Percentiles rank a stretch among this genome's conserved stretches.
Conservation (phyloP, 2,113 vertebrate genomes). For the Cynoglossus semilaevis region DNA sequence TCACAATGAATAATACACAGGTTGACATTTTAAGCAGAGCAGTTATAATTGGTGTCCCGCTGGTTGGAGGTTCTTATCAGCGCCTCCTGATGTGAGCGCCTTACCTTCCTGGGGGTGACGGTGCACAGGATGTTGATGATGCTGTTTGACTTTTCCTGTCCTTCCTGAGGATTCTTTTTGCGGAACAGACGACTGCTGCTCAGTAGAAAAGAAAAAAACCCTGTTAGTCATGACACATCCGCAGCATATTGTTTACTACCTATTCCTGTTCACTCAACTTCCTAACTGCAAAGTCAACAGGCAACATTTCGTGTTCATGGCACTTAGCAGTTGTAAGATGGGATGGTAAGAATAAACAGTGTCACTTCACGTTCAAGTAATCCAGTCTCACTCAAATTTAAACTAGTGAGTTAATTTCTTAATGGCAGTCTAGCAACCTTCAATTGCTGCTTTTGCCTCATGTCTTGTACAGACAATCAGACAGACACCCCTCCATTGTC, state of each 20-base stretch:
- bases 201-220: conserved; percentile 15
- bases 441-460: too few relatives aligned
- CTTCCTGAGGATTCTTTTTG: conserved; percentile 78
- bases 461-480: conserved; percentile 1
- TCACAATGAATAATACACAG: neutral
- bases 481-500: conserved; percentile 34
- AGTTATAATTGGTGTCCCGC: neutral
- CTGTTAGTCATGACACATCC: conserved; percentile 21
- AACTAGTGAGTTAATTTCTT: conserved; percentile 4
- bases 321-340: conserved; percentile 3
- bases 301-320: conserved; percentile 19
- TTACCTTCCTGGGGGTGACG: conserved; percentile 78
- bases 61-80: neutral
- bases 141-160: conserved; percentile 82
- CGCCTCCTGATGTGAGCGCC: neutral
- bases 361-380: conserved; percentile 11
- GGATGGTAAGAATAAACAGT: neutral
- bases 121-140: conserved; percentile 82
- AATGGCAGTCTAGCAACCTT: neutral
- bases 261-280: conserved; percentile 14
- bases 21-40: neutral
- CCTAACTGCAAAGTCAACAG: conserved; percentile 15
- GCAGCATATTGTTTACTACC: conserved; percentile 25
- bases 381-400: neutral
- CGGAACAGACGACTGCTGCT: conserved; percentile 78